Evolutionary conservation across 1,140 invertebrate species (phyloP).

Genomic region (Lepidurus apus): DNA sequence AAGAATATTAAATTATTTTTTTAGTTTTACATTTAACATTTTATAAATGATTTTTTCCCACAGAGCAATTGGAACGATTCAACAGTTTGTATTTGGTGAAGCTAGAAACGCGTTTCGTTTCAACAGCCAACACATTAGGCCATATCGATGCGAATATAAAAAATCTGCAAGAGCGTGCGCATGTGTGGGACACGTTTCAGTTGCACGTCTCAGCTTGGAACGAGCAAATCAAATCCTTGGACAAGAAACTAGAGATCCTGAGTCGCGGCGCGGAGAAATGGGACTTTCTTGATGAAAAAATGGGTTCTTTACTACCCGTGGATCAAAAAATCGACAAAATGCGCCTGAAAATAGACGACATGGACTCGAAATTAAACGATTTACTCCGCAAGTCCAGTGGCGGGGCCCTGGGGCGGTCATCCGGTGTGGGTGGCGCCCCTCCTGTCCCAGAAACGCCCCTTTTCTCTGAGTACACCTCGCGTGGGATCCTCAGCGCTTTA

Average conservation of each 20-base stretch:
- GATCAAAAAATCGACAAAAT: conserved; percentile 43
- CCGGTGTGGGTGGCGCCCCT: neutral
- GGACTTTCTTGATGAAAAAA: conserved; percentile 41
- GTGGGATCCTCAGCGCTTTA: conserved; percentile 45
- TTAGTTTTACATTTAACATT: neutral
- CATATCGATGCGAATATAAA: conserved; percentile 45
- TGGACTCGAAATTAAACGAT: conserved; percentile 34
- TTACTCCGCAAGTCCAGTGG: conserved; percentile 29
- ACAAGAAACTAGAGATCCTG: conserved; percentile 48
- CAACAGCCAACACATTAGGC: conserved; percentile 41
- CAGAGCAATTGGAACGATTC: conserved; percentile 45
- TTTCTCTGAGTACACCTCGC: conserved; percentile 37
- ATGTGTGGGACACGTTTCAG: conserved; percentile 49
- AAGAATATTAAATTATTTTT: neutral
- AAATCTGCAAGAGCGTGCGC: conserved; percentile 45
- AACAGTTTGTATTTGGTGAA: conserved; percentile 44
- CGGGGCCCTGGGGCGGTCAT: neutral
- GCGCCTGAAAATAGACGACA: conserved; percentile 38
- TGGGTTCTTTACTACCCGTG: conserved; percentile 40
- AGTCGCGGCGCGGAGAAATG: conserved; percentile 46
- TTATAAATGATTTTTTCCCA: neutral
- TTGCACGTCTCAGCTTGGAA: conserved; percentile 49
- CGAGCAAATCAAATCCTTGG: conserved; percentile 48
- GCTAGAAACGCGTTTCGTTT: conserved; percentile 43
- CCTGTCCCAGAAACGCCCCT: conserved; percentile 31